A percentile compares a stretch with the other conserved stretches of the same genome.
These are phyloP conservation scores for Crotalus viridis DNA, from an alignment of 2,113 vertebrate species.

Conservation along the genomic window DNA sequence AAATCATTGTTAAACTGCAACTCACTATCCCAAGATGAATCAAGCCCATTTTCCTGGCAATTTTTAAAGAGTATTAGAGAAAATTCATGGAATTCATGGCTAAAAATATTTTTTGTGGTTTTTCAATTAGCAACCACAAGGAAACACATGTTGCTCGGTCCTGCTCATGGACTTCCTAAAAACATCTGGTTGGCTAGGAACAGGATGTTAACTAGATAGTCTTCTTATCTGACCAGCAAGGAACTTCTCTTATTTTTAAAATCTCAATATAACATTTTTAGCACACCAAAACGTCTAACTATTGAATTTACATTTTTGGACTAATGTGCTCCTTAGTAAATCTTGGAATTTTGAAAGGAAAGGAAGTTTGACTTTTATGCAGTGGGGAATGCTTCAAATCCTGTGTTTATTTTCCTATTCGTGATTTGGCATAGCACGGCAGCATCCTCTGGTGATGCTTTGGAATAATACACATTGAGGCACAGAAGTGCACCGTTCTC, in stretches of 20 bases:
- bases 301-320: neutral
- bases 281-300: neutral
- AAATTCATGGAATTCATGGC: neutral
- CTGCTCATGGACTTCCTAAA: neutral
- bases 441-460: constrained; percentile 43
- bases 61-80: neutral
- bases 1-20: neutral
- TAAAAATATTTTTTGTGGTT: neutral
- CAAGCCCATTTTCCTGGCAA: neutral
- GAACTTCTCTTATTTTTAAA: neutral
- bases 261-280: neutral
- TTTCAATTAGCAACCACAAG: neutral
- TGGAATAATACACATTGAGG: neutral
- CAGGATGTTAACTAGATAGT: neutral
- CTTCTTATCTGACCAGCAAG: neutral
- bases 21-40: neutral
- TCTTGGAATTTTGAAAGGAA: accelerated
- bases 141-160: neutral
- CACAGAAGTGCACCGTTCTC: neutral
- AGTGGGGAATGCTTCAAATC: accelerated
- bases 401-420: neutral
- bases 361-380: accelerated
- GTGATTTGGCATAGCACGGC: neutral
- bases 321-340: neutral
- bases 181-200: neutral